These are phyloP conservation scores for Marmota monax DNA, from an alignment of 2,113 vertebrate species.

Conservation along the genomic window DNA sequence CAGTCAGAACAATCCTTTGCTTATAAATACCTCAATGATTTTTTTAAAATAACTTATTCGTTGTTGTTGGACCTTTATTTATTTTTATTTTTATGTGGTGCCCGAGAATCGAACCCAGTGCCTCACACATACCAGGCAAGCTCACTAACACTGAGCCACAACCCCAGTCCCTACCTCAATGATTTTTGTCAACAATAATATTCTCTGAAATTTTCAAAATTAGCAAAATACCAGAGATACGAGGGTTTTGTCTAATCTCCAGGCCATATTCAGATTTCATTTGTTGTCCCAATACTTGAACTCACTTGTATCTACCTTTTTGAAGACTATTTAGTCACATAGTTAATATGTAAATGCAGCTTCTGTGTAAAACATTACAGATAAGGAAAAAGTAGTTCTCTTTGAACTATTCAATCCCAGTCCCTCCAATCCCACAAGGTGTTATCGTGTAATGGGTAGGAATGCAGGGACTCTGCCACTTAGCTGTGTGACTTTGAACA, in stretches of 20 bases:
- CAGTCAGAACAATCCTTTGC: not conserved
- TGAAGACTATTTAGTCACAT: constrained; percentile 12
- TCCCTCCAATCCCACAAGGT: not conserved
- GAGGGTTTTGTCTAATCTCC: not conserved
- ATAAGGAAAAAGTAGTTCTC: constrained; percentile 14
- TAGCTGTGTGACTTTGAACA: not conserved
- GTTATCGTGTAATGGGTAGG: not conserved
- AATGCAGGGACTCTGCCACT: not conserved
- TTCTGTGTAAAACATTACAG: constrained; percentile 19
- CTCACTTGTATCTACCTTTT: constrained; percentile 25
- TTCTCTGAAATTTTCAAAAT: not conserved
- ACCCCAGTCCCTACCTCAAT: not conserved
- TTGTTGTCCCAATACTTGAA: not conserved
- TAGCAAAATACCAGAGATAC: constrained; percentile 18
- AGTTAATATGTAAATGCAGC: not conserved
- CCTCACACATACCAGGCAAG: no score
- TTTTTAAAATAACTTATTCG: not conserved
- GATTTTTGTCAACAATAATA: constrained; percentile 4
- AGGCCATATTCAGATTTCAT: constrained; percentile 20
- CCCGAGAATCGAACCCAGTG: no score
- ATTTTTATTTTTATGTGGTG: no score
- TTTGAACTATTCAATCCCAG: not conserved
- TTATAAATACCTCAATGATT: not conserved
- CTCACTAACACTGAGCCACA: no score
- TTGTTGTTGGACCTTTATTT: no score